These are phyloP conservation scores for Trilocha varians DNA, from an alignment of 2,888 invertebrate genomes.

Conservation along the genomic window DNA sequence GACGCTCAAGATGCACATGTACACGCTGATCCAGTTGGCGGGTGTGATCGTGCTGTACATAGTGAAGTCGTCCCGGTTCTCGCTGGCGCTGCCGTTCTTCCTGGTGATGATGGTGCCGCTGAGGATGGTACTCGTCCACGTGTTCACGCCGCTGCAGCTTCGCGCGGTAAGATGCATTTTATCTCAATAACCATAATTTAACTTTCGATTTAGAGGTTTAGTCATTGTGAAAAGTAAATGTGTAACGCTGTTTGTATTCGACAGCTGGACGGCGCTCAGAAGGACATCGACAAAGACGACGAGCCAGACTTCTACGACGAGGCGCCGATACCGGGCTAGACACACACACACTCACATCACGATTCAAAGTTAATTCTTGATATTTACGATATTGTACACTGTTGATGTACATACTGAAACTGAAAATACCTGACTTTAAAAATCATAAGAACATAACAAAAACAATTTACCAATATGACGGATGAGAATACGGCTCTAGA, in stretches of 20 bases:
- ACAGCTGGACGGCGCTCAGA: constrained; percentile 90
- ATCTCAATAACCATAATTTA: too few species aligned
- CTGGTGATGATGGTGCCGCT: constrained; percentile 93
- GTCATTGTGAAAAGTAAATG: too few species aligned
- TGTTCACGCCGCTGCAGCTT: constrained; percentile 88
- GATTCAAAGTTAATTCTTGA: not conserved
- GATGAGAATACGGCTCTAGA: too few species aligned
- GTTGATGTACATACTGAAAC: too few species aligned
- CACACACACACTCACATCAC: too few species aligned
- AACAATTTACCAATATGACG: too few species aligned
- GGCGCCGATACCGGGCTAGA: constrained; percentile 86
- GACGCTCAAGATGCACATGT: constrained; percentile 93
- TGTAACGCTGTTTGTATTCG: constrained; percentile 3
- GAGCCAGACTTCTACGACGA: constrained; percentile 96
- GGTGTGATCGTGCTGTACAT: constrained; percentile 87
- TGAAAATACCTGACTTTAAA: too few species aligned
- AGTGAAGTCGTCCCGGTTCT: constrained; percentile 91
- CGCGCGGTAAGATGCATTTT: constrained; percentile 77
- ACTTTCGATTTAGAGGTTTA: too few species aligned
- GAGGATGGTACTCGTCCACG: constrained; percentile 78
- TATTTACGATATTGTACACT: too few species aligned
- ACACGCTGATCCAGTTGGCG: constrained; percentile 87
- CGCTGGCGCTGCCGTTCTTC: constrained; percentile 95
- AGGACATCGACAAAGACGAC: constrained; percentile 85
- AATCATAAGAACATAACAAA: too few species aligned